Evolutionary conservation across 2,888 invertebrate genomes (phyloP).

Genomic region (Sesia bembeciformis): DNA sequence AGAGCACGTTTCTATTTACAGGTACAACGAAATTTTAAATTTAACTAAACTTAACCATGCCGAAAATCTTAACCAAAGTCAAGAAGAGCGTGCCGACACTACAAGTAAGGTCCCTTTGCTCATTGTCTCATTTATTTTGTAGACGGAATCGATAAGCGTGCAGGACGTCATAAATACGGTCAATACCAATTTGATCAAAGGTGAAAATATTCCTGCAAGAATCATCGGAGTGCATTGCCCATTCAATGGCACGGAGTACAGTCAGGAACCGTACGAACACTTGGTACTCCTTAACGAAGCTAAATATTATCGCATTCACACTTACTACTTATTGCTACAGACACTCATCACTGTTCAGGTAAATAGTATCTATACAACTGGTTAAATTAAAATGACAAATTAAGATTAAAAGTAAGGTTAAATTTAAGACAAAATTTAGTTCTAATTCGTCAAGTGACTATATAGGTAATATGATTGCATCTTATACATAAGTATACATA

Average conservation of each 20-base stretch:
- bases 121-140: slow-evolving; percentile 9
- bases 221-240: slow-evolving; percentile 53
- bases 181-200: slow-evolving; percentile 42
- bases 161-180: slow-evolving; percentile 38
- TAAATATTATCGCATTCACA: slow-evolving; percentile 67
- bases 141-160: slow-evolving; percentile 44
- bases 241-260: slow-evolving; percentile 40
- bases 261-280: slow-evolving; percentile 71
- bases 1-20: no score
- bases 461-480: no score
- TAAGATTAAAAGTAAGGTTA: no score
- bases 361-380: slow-evolving; percentile 3
- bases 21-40: no score
- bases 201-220: slow-evolving; percentile 44
- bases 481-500: no score
- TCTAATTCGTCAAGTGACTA: no score
- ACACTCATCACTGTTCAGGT: slow-evolving; percentile 45
- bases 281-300: slow-evolving; percentile 70
- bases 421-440: no score
- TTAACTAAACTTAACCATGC: no score
- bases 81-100: no score
- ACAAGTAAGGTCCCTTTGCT: no score
- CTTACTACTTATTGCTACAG: slow-evolving; percentile 48
- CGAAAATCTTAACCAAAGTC: no score
- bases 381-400: no score